phyloP scores from a whole-genome alignment of 92 coral and sea anemone species.

The Epizoanthus illoricatus region DNA sequence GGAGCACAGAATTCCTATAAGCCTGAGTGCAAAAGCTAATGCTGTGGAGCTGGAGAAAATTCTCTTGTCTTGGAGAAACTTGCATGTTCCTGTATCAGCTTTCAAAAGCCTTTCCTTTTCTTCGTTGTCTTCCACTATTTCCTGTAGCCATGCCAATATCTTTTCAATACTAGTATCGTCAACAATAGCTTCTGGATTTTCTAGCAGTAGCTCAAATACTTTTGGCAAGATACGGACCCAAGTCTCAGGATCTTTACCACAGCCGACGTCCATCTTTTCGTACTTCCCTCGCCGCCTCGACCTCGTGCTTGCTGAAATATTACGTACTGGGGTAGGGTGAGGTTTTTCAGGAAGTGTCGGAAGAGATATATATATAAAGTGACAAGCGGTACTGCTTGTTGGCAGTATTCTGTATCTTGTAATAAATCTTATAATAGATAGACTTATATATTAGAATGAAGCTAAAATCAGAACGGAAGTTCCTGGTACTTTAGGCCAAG shows the following conservation, averaged over 20 bases:
- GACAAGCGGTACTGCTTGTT: too few relatives aligned
- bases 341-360: background rate
- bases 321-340: background rate
- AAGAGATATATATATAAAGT: too few relatives aligned
- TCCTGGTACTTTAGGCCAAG: too few relatives aligned
- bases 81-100: slow-evolving; percentile 56
- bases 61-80: slow-evolving; percentile 57
- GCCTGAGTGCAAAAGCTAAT: slow-evolving; percentile 68
- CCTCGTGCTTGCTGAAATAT: background rate
- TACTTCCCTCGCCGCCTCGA: slow-evolving; percentile 14
- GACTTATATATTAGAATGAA: slow-evolving; percentile 1
- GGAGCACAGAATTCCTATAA: slow-evolving; percentile 67
- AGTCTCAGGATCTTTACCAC: slow-evolving; percentile 19
- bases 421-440: background rate
- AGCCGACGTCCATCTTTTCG: background rate
- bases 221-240: slow-evolving; percentile 60
- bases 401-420: too few relatives aligned
- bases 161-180: slow-evolving; percentile 97
- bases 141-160: slow-evolving; percentile 68
- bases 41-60: slow-evolving; percentile 50
- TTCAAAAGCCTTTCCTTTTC: slow-evolving; percentile 37
- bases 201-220: slow-evolving; percentile 67
- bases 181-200: slow-evolving; percentile 70
- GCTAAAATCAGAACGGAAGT: slow-evolving; percentile 1
- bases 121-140: slow-evolving; percentile 45